Base-by-base conservation (phyloP, 2,888 invertebrate genomes). In the Campopleginae sp. region DNA sequence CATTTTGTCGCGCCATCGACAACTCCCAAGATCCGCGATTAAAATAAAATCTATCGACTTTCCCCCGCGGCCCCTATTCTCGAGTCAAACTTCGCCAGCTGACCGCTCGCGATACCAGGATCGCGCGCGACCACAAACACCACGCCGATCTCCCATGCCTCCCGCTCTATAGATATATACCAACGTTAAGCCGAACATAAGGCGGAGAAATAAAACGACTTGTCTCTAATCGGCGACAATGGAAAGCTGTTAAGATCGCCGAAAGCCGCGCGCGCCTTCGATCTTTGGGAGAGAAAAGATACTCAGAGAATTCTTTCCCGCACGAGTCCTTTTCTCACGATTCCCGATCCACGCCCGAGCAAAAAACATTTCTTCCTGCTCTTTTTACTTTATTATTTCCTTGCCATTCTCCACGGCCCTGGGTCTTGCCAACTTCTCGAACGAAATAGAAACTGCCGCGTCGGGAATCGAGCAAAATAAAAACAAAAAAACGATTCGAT, bases 221-320 rank as follows among this genome's bases (percentile, higher is more conserved):
- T 89, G 90, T 89, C 90, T 87, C 90, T 88, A 91, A 91, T 90
- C 89, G 89, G 86, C 71, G 87, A 92, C 92, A 92, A 92, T 92
- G 88, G 90, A 85, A 84, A 88, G 88, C 89, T 88, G 89, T 90
- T 90, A 89, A 89, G 84, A 77, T 71, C 51, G 83, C 71, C 81
- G 80, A 85, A 80, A 74, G 33, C 74, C 31, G 19, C 38, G 8
- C 31, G 19, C 38, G 8, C 38, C 2, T 58, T 83, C 82, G 76
- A 42, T 61, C n/a, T 86, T 85, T 58, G 74, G 72, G 54, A 54
- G 74, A 75, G 54, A 54, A 54, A 54, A 54, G 58, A 58, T n/a
- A n/a, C n/a, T n/a, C 58, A 58, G 58, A 27, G 84, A 83, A 90
- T 90, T 91, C 90, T 88, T 87, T 58, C 31, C 71, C 19, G 87